Evolutionary conservation across 2,113 vertebrate genomes (phyloP), one percentile per base, ranked within the genome.

Genomic region (Sorex araneus): DNA sequence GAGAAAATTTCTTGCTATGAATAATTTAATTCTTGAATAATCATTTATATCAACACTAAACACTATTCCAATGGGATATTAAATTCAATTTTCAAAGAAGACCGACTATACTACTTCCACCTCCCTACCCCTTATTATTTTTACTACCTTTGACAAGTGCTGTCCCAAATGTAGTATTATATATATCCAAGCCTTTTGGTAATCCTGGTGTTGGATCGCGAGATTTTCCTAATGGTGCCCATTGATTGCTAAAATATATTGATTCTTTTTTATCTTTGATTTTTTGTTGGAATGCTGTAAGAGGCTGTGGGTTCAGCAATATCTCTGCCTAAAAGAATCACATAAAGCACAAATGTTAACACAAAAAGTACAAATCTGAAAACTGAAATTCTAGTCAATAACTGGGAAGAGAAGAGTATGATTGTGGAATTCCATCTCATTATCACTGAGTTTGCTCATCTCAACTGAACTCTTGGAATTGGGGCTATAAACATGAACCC

Each of bases 201-300:
- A 99, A 97, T 90, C 97, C 96, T 25, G 45, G 28, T 1, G 87
- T 92, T 8, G 97, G 98, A 96, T 98, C 96, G 47, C 93, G 95
- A 79, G 98, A 98, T 95, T 89, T 98, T 78, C 99, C 98, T 70
- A 99, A 78, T 0, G 98, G 97, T 23, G 97, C 97, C 28, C 96
- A 92, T 73, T 91, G 94, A 78, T 93, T 97, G 82, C 97, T 98
- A 11, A 94, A 84, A 95, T 99, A 99, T 57, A 97, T 64, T 43
- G 96, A 95, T 95, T 99, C 98, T 85, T 97, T 98, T 78, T 98
- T 94, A 25, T 98, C 97, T 76, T 97, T 95, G 15, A 98, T 36
- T 97, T 95, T 98, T 91, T 98, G 97, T 90, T 99, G 98, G 96
- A 98, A 98, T n/a, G 82, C 15, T 8, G 98, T 98, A 94, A 98